Base-by-base conservation (phyloP, 1,140 invertebrate genomes). In the Drosophila kikkawai region DNA sequence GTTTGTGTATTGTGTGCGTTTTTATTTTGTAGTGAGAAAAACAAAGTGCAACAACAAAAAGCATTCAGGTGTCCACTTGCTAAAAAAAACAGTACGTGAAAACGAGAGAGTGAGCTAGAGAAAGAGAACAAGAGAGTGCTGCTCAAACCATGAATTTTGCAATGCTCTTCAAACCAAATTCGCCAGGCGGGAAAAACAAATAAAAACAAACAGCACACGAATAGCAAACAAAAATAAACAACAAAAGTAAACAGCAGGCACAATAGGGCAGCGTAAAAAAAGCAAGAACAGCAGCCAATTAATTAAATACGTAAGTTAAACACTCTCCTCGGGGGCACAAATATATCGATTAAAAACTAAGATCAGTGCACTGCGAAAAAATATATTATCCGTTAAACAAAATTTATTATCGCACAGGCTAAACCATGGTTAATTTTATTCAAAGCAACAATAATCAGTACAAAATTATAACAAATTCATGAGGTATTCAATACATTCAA, bases 231-330 rank as follows among this genome's bases (percentile, higher is more conserved):
- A 55, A 61, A 44, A 55, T 63, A 63, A 61, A 60, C 32, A 69
- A 69, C 47, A 47, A 39, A 42, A 26, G 37, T 39, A 56, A 56
- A 56, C 53, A 56, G 29, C 6, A 13, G 9, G 2, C 17, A 45
- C 44, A 45, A 22, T 45, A 45, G 51, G 51, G 4, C 51, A 55
- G 34, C 8, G 53, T 56, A 56, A 56, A 56, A 56, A 37, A 56
- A 19, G 36, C 36, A 55, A 56, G 1, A 45, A 29, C 45, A 41
- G 53, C 13, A 47, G 45, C 44, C 44, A 73, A 73, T 73, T 73
- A 73, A 73, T 73, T 73, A 73, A 73, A 73, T 44, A 73, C 45
- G 69, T 60, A 73, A 73, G 67, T 73, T 59, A 73, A 73, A 64
- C 56, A 71, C 45, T 37, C 34, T 9, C 22, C 22, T 11, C 13